Conservation (phyloP, 2,113 vertebrate genomes). For the Mus pahari region DNA sequence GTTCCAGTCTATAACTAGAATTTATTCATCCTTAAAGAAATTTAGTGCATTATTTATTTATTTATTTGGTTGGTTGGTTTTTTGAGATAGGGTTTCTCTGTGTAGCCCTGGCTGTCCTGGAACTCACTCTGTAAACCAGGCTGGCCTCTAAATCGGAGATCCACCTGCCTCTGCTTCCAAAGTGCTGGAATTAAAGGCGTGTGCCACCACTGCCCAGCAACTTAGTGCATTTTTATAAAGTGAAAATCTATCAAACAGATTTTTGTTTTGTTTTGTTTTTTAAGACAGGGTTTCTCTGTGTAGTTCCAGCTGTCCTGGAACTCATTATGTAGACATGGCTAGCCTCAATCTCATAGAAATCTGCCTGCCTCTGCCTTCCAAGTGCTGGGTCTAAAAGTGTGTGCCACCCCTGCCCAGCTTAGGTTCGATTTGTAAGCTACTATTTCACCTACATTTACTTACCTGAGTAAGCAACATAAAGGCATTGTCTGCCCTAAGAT, state of each 20-base stretch:
- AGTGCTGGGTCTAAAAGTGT: not conserved
- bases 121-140: too few species aligned
- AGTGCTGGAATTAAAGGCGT: too few species aligned
- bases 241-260: slow-evolving; percentile 30
- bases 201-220: not conserved
- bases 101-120: too few species aligned
- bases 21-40: slow-evolving; percentile 37
- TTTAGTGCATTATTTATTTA: not conserved
- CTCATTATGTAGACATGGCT: not conserved
- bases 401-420: not conserved
- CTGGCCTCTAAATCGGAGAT: too few species aligned
- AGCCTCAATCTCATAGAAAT: not conserved
- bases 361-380: not conserved
- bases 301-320: not conserved
- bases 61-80: too few species aligned
- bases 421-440: not conserved
- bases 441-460: slow-evolving; percentile 20
- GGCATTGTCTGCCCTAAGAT: slow-evolving; percentile 95
- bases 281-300: not conserved
- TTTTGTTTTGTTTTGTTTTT: not conserved
- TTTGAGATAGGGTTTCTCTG: too few species aligned
- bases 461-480: slow-evolving; percentile 98
- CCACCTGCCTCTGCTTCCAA: too few species aligned
- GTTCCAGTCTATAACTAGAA: not conserved
- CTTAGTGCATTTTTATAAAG: not conserved